Percentiles rank a stretch among this genome's conserved stretches.
Conservation (phyloP, 2,888 invertebrate species). For the Acanthopleura granulata region DNA sequence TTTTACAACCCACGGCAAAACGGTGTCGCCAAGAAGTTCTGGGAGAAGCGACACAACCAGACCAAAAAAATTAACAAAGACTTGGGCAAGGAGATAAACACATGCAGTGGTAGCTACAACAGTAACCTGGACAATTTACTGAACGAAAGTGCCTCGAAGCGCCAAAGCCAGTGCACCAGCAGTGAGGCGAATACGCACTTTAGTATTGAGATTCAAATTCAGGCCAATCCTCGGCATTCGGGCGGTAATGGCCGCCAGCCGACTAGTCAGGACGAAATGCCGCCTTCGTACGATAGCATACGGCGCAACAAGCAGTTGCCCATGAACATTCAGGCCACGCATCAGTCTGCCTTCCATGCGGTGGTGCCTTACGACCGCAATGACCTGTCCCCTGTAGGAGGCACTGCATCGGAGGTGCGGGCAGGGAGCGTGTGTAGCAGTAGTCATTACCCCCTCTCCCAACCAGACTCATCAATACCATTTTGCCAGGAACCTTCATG, state of each 20-base stretch:
- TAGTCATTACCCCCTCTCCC: slow-evolving; percentile 16
- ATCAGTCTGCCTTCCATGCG: background rate
- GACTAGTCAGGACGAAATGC: background rate
- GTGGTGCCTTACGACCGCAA: slow-evolving; percentile 28
- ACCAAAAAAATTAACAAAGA: slow-evolving; percentile 59
- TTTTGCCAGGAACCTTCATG: slow-evolving; percentile 29
- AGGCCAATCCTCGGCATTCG: slow-evolving; percentile 32
- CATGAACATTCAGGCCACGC: background rate
- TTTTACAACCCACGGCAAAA: slow-evolving; percentile 96
- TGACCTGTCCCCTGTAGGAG: slow-evolving; percentile 37
- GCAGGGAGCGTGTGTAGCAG: slow-evolving; percentile 19
- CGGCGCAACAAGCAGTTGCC: slow-evolving; percentile 12
- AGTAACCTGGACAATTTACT: slow-evolving; percentile 21
- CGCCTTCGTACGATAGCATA: background rate
- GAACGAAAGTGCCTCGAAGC: slow-evolving; percentile 13
- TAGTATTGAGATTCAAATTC: slow-evolving; percentile 59
- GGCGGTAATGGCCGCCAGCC: background rate
- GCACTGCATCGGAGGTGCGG: slow-evolving; percentile 3
- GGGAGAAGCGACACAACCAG: slow-evolving; percentile 76
- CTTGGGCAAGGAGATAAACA: slow-evolving; percentile 54
- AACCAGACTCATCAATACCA: slow-evolving; percentile 25
- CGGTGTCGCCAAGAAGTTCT: slow-evolving; percentile 92
- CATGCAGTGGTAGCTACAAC: slow-evolving; percentile 45
- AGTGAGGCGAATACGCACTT: slow-evolving; percentile 55
- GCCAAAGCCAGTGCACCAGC: slow-evolving; percentile 42